Evolutionary conservation across 2,797 vertebrate genomes (phyloP), one percentile per base, ranked within the genome.

Genomic region (Neosilurus mollespiculum): DNA sequence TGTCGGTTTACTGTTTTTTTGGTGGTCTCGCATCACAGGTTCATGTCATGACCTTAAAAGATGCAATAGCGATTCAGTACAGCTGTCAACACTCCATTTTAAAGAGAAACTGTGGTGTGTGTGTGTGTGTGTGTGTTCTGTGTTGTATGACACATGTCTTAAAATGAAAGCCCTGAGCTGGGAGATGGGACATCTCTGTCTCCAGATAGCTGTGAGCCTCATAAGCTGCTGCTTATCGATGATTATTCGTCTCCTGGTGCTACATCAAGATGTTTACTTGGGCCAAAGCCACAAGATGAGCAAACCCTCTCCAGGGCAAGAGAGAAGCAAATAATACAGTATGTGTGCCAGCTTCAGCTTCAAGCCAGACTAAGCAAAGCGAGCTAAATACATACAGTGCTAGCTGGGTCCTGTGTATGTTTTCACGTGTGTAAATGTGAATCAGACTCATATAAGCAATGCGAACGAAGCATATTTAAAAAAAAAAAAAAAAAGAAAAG

Each of bases 241-340:
- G 75, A 83, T 88, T 81, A 87, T 79, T 83, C 56, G 78, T 86
- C 82, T 82, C 80, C 65, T 58, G 78, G 78, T 69, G 73, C 84
- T 85, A 81, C 84, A 88, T 87, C 80, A 87, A 85, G 81, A 84
- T 70, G 88, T 86, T 85, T 83, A 83, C 81, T 88, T 79, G 73
- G 83, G 71, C 59, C 24, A 80, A 85, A 83, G 80, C 78, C 84
- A 86, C 51, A 10, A 84, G 67, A 87, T 73, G 82, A 86, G 83
- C 51, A 80, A 81, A 84, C 72, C 78, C 62, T 67, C 81, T 85
- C 49, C 61, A 80, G 82, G 75, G 71, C 65, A 67, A 78, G 76
- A 73, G 83, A 72, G 61, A 59, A 83, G 76, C 76, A 83, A 84
- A 76, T 76, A 80, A 87, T 85, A 81, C 83, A 78, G 79, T 79